A percentile compares a stretch with the other conserved stretches of the same genome.
These are phyloP conservation scores for Nasonovia ribisnigri DNA, from an alignment of 2,888 invertebrate species.

Conservation along the genomic window DNA sequence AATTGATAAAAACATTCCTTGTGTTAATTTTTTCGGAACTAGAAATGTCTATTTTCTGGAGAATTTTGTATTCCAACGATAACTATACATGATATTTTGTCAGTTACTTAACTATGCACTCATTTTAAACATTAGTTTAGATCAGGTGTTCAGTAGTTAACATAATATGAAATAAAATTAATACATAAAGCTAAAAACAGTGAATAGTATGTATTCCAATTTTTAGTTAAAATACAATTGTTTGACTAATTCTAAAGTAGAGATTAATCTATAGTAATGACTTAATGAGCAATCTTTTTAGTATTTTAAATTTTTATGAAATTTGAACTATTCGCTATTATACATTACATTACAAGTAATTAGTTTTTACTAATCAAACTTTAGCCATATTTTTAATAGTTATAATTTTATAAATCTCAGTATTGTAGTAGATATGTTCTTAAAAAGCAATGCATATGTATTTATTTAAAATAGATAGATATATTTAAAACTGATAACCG, in stretches of 20 bases:
- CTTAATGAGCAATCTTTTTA: background rate
- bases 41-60: background rate
- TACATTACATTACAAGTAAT: too few relatives aligned
- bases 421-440: background rate
- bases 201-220: too few relatives aligned
- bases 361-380: background rate
- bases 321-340: background rate
- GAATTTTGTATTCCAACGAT: background rate
- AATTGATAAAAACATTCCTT: background rate
- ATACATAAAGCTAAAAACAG: too few relatives aligned
- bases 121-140: too few relatives aligned
- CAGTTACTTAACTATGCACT: background rate
- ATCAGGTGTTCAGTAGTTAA: too few relatives aligned
- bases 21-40: background rate
- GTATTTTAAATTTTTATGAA: too few relatives aligned
- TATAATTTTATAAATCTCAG: background rate
- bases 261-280: background rate
- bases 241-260: background rate
- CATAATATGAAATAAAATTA: too few relatives aligned
- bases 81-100: background rate
- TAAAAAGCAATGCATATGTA: background rate
- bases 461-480: constrained; percentile 6
- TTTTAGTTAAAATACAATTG: background rate
- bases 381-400: too few relatives aligned
- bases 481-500: background rate